Evolutionary conservation across 2,797 vertebrate genomes (phyloP).

Genomic region (Nyctalus aviator): DNA sequence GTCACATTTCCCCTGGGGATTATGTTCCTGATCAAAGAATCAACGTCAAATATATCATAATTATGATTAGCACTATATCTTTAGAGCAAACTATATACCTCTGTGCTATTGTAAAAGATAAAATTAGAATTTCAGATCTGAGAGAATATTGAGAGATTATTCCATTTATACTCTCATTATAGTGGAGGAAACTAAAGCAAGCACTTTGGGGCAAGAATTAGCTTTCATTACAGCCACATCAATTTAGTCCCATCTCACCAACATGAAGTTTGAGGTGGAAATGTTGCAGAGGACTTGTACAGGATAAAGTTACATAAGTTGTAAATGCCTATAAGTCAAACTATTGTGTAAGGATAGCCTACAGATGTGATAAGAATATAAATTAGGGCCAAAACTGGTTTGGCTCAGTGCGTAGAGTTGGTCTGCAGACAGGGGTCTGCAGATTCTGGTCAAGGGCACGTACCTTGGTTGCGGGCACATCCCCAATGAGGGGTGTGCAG

Average conservation of each 20-base stretch:
- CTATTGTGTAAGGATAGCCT: neutral
- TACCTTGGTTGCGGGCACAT: too few relatives aligned
- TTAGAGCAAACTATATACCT: neutral
- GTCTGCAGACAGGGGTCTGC: too few relatives aligned
- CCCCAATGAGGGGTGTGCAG: too few relatives aligned
- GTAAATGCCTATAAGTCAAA: neutral
- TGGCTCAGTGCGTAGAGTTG: too few relatives aligned
- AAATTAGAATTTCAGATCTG: constrained; percentile 49
- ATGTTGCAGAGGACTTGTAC: neutral
- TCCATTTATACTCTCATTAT: neutral
- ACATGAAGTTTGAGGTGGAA: neutral
- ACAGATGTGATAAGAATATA: constrained; percentile 24
- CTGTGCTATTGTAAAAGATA: constrained; percentile 1
- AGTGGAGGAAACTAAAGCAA: neutral
- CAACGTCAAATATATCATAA: constrained; percentile 1
- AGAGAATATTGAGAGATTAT: neutral
- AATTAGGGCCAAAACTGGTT: neutral
- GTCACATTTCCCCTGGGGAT: neutral
- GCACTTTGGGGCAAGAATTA: constrained; percentile 16
- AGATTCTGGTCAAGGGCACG: too few relatives aligned
- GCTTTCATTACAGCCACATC: neutral
- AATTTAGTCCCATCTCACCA: neutral
- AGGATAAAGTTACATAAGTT: neutral
- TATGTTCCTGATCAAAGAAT: constrained; percentile 38
- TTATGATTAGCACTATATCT: neutral